Evolutionary conservation across 2,113 vertebrate species (phyloP), one percentile per base, ranked within the genome.

Genomic region (Crotalus horridus): DNA sequence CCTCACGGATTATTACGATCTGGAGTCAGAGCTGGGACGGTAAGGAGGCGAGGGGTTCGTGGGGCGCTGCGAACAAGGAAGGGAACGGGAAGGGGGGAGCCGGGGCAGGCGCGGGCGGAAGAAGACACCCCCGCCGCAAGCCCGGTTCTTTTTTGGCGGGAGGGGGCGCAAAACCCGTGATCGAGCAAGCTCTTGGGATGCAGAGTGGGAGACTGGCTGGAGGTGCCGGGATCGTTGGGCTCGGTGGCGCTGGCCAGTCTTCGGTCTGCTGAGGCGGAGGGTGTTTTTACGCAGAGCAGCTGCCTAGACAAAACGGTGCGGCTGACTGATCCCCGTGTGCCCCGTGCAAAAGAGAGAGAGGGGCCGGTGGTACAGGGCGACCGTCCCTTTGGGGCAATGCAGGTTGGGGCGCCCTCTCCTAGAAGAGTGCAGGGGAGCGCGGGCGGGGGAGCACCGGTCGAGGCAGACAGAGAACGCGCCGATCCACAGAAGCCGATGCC

Each of bases 11-110:
- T 98, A 98, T 97, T 98, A 98, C 96, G 98, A 98, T 93, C 96
- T 98, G 96, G 98, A 98, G 97, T 97, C 98, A 61, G 98, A 98
- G 97, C 97, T 98, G 97, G 98, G 98, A 98, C 98, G 98, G 98
- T 98, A 96, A 98, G 97, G 51, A 54, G 43, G 91, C 85, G 39
- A 21, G 53, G 15, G 26, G 39, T 0, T 9, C 0, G n/a, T 20
- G 53, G n/a, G 39, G 33, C 48, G 8, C 1, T 3, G 87, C 33
- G 17, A 81, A 43, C 2, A 10, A 87, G 87, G 8, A 11, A 39
- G 3, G 64, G 61, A 92, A 1, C 26, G 24, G 8, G 48, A 13
- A 4, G 56, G 58, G 24, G 33, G 8, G 8, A 24, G 33, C 33
- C 6, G 6, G 3, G 29, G 33, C 17, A 39, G 43, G 43, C 24